Evolutionary conservation across 2,797 vertebrate species (phyloP).

Genomic region (Cirrhinus molitorella): DNA sequence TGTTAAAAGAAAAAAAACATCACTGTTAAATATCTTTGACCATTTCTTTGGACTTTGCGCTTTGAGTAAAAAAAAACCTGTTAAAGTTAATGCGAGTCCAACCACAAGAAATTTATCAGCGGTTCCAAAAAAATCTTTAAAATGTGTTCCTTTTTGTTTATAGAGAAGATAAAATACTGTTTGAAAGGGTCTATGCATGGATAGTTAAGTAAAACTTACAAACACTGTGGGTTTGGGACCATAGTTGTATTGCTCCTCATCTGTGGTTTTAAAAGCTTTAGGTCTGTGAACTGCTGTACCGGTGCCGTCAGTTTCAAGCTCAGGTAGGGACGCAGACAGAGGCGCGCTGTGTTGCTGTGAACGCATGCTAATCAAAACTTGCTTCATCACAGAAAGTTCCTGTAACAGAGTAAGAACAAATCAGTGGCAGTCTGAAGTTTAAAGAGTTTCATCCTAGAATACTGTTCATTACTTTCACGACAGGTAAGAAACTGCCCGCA

Average conservation of each 20-base stretch:
- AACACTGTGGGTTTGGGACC: slow-evolving; percentile 91
- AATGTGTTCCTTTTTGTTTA: background rate
- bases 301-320: slow-evolving; percentile 61
- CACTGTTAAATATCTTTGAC: slow-evolving; percentile 26
- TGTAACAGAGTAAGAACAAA: slow-evolving; percentile 61
- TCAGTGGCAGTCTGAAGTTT: background rate
- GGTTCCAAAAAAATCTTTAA: background rate
- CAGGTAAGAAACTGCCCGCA: background rate
- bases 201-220: slow-evolving; percentile 81
- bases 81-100: background rate
- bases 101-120: background rate
- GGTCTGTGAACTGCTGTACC: slow-evolving; percentile 62
- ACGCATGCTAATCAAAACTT: slow-evolving; percentile 86
- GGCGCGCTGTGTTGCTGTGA: slow-evolving; percentile 76
- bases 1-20: slow-evolving; percentile 59
- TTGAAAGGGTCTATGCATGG: background rate
- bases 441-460: background rate
- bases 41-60: slow-evolving; percentile 48
- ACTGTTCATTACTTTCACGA: background rate
- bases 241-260: slow-evolving; percentile 78
- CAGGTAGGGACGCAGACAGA: slow-evolving; percentile 65
- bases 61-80: slow-evolving; percentile 37
- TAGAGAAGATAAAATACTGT: background rate
- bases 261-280: slow-evolving; percentile 65
- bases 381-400: slow-evolving; percentile 95